Percentiles rank a stretch among this genome's conserved stretches.
These are phyloP conservation scores for Criorhina ranunculi DNA, from an alignment of 2,888 invertebrate genomes.

Conservation along the genomic window DNA sequence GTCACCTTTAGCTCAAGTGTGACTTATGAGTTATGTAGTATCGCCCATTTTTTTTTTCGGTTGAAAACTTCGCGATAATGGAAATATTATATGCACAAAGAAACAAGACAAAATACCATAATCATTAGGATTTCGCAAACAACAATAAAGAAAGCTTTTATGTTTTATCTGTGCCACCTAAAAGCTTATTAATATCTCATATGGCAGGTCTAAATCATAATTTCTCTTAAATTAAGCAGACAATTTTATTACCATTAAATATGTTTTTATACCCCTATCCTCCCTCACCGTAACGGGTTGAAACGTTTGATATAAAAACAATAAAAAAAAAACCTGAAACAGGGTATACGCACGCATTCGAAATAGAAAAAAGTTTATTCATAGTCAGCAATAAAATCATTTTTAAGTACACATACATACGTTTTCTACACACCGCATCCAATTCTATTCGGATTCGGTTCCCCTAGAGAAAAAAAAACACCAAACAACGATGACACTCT, in stretches of 20 bases:
- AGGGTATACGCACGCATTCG: slow-evolving; percentile 11
- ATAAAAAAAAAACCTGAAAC: slow-evolving; percentile 22
- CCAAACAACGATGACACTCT: neutral
- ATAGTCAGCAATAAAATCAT: slow-evolving; percentile 33
- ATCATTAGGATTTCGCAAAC: slow-evolving; percentile 26
- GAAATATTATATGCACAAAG: too few species aligned
- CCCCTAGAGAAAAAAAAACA: neutral
- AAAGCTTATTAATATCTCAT: slow-evolving; percentile 43
- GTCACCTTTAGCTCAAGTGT: slow-evolving; percentile 14
- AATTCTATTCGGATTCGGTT: neutral
- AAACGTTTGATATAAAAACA: slow-evolving; percentile 25
- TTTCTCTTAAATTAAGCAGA: slow-evolving; percentile 12
- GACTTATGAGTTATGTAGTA: too few species aligned
- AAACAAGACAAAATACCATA: neutral
- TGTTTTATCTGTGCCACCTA: slow-evolving; percentile 6
- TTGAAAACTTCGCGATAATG: too few species aligned
- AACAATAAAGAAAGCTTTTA: neutral
- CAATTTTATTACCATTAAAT: slow-evolving; percentile 37
- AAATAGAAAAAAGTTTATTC: slow-evolving; percentile 31
- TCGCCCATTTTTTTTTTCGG: too few species aligned
- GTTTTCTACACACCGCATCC: neutral
- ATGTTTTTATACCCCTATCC: slow-evolving; percentile 20
- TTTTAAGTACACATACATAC: slow-evolving; percentile 20
- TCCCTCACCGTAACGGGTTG: slow-evolving; percentile 5
- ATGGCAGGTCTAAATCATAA: slow-evolving; percentile 35